Conservation (phyloP, 2,888 invertebrate genomes). For the Lochmaea capreae region DNA sequence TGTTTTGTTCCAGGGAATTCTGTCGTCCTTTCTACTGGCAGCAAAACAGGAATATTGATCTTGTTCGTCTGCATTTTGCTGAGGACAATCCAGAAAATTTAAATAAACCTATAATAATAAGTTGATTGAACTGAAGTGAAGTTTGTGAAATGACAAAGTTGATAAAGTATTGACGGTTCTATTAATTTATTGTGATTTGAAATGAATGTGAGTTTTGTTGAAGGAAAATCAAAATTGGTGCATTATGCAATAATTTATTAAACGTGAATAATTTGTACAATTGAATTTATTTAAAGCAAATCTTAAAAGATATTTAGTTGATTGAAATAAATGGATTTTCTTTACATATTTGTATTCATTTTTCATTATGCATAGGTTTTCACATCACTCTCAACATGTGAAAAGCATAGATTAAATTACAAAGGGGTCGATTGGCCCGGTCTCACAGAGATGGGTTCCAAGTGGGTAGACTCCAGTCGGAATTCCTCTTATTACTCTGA, state of each 20-base stretch:
- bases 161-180: neutral
- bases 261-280: constrained; percentile 17
- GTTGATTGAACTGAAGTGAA: constrained; percentile 15
- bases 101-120: neutral
- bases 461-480: too few species aligned
- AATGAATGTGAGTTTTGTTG: constrained; percentile 39
- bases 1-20: constrained; percentile 3
- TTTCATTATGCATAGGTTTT: neutral
- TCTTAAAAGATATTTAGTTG: neutral
- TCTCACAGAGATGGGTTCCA: too few species aligned
- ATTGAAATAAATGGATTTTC: neutral
- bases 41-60: neutral
- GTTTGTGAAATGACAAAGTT: neutral
- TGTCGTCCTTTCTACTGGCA: neutral
- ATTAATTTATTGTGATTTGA: constrained; percentile 36
- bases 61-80: constrained; percentile 10
- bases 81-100: constrained; percentile 18
- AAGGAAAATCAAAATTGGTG: constrained; percentile 20
- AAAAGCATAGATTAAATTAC: too few species aligned
- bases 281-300: constrained; percentile 12
- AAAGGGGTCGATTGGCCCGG: too few species aligned
- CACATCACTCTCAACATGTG: too few species aligned
- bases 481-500: too few species aligned
- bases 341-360: neutral
- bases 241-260: constrained; percentile 24